These are phyloP conservation scores for Ochropacha duplaris DNA, from an alignment of 2,888 invertebrate genomes.

Conservation along the genomic window DNA sequence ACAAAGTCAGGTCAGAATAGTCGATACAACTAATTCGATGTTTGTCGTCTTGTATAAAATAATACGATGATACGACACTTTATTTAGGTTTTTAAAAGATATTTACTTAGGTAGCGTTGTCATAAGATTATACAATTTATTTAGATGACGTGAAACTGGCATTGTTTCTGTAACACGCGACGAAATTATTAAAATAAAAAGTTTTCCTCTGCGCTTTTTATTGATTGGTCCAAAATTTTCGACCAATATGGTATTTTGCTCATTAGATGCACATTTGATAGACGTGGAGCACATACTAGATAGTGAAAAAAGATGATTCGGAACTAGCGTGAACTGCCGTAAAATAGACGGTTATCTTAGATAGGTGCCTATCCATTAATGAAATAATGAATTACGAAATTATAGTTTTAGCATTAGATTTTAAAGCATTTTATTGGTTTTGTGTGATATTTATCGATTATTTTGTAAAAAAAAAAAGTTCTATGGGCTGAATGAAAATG, in stretches of 20 bases:
- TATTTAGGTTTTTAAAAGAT: too few species aligned
- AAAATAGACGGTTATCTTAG: conserved; percentile 38
- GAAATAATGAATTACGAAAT: conserved; percentile 6
- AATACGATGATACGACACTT: too few species aligned
- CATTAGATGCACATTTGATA: conserved; percentile 71
- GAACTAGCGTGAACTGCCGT: conserved; percentile 75
- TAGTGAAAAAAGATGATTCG: conserved; percentile 42
- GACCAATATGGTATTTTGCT: conserved; percentile 55
- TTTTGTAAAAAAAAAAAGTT: background rate
- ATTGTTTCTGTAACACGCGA: background rate
- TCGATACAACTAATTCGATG: too few species aligned
- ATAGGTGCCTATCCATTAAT: conserved; percentile 27
- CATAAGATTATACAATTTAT: background rate
- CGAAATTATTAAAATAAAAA: conserved; percentile 7
- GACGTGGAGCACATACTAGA: conserved; percentile 67
- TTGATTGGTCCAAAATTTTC: conserved; percentile 66
- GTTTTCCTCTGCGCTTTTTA: conserved; percentile 48
- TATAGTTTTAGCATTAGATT: conserved; percentile 12
- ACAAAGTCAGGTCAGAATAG: background rate
- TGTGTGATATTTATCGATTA: background rate
- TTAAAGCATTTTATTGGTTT: conserved; percentile 2
- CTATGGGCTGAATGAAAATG: background rate
- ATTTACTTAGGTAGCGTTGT: too few species aligned
- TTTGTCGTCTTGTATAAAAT: too few species aligned
- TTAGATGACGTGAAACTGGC: background rate